A percentile compares a stretch with the other conserved stretches of the same genome.
phyloP scores from a whole-genome alignment of 2,113 vertebrate genomes.

The Pituophis catenifer region DNA sequence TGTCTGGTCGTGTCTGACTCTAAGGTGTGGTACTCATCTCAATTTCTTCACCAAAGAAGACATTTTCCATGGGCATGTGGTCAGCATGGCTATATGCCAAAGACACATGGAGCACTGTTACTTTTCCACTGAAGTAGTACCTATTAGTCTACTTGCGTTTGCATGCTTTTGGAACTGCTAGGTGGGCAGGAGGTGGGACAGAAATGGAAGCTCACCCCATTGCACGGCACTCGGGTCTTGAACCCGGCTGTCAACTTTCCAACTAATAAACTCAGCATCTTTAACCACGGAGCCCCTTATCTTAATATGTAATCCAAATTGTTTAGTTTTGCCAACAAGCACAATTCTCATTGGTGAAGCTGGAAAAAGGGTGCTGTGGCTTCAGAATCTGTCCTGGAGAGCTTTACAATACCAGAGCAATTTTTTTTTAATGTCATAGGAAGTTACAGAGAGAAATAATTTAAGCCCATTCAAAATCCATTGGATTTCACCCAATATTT shows the following conservation, averaged over 20 bases:
- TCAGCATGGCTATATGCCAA: neutral
- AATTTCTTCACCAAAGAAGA: neutral
- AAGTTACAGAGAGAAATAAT: neutral
- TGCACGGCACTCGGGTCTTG: neutral
- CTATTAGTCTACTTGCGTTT: neutral
- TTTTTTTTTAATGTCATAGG: neutral
- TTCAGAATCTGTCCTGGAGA: neutral
- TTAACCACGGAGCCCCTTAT: neutral
- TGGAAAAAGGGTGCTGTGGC: neutral
- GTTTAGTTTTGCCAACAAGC: neutral
- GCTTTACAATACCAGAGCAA: neutral
- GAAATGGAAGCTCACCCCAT: neutral
- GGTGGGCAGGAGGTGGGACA: neutral
- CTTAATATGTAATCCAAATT: neutral
- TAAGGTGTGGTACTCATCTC: neutral
- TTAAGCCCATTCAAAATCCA: neutral
- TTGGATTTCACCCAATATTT: neutral
- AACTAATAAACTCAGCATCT: neutral
- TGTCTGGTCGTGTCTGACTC: neutral
- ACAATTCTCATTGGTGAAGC: neutral
- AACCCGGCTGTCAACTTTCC: neutral
- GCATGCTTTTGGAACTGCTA: neutral
- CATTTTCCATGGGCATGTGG: neutral
- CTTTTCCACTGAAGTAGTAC: neutral
- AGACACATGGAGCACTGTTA: neutral